phyloP scores from a whole-genome alignment of 2,888 invertebrate species.

The Crioceris asparagi region DNA sequence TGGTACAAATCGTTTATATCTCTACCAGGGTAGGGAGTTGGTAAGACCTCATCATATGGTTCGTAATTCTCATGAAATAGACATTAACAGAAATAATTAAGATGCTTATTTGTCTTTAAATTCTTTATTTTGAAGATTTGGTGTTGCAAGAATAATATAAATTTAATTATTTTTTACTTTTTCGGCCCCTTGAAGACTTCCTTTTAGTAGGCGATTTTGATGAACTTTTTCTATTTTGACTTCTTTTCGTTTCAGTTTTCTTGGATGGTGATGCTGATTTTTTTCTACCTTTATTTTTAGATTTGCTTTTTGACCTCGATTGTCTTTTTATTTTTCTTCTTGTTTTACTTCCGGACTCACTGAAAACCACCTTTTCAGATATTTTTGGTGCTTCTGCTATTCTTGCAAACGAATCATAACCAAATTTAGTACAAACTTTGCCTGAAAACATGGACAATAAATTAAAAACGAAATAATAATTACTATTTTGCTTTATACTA shows the following conservation, averaged over 20 bases:
- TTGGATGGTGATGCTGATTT: constrained; percentile 28
- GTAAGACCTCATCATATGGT: too few relatives aligned
- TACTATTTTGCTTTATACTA: not conserved
- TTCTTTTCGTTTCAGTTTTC: constrained; percentile 17
- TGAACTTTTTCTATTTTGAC: constrained; percentile 12
- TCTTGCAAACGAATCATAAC: constrained; percentile 47
- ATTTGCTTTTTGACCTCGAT: constrained; percentile 24
- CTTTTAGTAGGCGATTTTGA: too few relatives aligned
- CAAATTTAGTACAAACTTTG: constrained; percentile 44
- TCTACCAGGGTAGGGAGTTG: too few relatives aligned
- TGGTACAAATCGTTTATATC: too few relatives aligned
- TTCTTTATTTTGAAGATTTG: too few relatives aligned
- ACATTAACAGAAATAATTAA: too few relatives aligned
- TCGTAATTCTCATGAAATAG: too few relatives aligned
- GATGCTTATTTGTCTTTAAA: too few relatives aligned
- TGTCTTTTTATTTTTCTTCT: constrained; percentile 28
- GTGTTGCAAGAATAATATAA: too few relatives aligned
- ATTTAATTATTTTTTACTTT: too few relatives aligned
- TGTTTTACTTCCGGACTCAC: constrained; percentile 33
- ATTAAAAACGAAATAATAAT: not conserved
- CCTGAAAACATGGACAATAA: constrained; percentile 34
- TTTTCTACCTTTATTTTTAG: constrained; percentile 29
- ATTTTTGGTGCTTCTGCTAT: constrained; percentile 31
- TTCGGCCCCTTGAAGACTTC: too few relatives aligned
- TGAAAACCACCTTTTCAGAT: constrained; percentile 31